Base-by-base conservation (phyloP, 2,888 invertebrate genomes). In the Cantharis lateralis region DNA sequence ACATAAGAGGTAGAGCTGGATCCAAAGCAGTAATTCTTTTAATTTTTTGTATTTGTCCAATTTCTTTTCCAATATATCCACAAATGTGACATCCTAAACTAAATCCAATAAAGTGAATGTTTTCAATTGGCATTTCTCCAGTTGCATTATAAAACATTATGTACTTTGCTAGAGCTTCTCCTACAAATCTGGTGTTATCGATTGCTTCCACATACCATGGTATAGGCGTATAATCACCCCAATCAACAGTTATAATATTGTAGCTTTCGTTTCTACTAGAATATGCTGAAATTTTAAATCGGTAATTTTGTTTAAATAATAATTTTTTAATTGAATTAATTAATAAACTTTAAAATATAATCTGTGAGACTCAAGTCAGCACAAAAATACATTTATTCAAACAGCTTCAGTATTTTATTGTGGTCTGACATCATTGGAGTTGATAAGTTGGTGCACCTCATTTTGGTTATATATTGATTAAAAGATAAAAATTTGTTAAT, bases 181-280 rank as follows among this genome's bases (percentile, higher is more conserved):
- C 95, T 83, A 93, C 93, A 75, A 91, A 88, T 64, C 91, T 91
- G 2, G 94, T 91, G 85, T 95, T 95, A 62, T 91, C 89, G 0
- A 94, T 94, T 2, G 95, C 94, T 81, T 92, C 91, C 77, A 91
- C 86, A 85, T 95, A 95, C 95, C 95, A 95, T 13, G 95, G 95
- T 84, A 94, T 91, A 0, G 93, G 91, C 15, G 93, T 90, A 80
- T 95, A 89, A 64, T 93, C 91, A 63, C 93, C 91, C 95, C 95
- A 95, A 85, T 95, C 94, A 70, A 95, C 92, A 16, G 94, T 89
- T 80, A 95, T 93, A 79, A 95, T 91, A 86, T 95, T 95, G 87
- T 91, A 93, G 84, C 91, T 90, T 68, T 92, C 93, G 1, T 90
- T 87, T 63, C 85, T 80, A 64, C 89, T 87, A 70, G 95, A 87